phyloP scores from a whole-genome alignment of 2,888 invertebrate genomes.

The Pardosa pseudoannulata region DNA sequence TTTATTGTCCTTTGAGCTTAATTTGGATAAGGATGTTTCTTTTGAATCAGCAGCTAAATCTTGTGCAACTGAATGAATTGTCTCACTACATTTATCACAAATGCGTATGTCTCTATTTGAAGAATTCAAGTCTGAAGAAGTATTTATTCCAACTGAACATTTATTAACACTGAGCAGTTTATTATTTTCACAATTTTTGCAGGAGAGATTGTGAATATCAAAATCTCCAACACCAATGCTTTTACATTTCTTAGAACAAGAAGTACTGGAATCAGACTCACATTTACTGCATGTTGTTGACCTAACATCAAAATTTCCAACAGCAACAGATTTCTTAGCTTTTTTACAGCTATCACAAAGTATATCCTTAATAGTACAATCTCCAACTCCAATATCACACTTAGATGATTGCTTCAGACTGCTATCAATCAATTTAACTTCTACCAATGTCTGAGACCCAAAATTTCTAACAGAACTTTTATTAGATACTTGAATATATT shows the following conservation, averaged over 20 bases:
- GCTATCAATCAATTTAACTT: not conserved
- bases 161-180: slow-evolving; percentile 9
- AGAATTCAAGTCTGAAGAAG: slow-evolving; percentile 25
- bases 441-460: slow-evolving; percentile 20
- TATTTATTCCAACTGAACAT: slow-evolving; percentile 60
- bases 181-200: slow-evolving; percentile 22
- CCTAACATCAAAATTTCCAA: slow-evolving; percentile 46
- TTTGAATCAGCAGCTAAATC: slow-evolving; percentile 75
- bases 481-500: slow-evolving; percentile 42
- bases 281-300: slow-evolving; percentile 35
- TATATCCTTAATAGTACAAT: slow-evolving; percentile 32
- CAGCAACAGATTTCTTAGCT: slow-evolving; percentile 35
- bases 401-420: not conserved
- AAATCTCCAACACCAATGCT: slow-evolving; percentile 82
- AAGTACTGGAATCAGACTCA: not conserved
- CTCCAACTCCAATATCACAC: slow-evolving; percentile 25
- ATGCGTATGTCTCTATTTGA: slow-evolving; percentile 75
- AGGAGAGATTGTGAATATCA: slow-evolving; percentile 76
- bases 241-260: slow-evolving; percentile 73
- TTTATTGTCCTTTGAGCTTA: slow-evolving; percentile 11
- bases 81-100: slow-evolving; percentile 82
- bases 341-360: slow-evolving; percentile 31
- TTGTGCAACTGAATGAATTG: slow-evolving; percentile 80
- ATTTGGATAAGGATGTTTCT: slow-evolving; percentile 48
- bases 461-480: slow-evolving; percentile 24